Evolutionary conservation across 2,113 vertebrate species (phyloP).

Genomic region (Syrrhaptes paradoxus): DNA sequence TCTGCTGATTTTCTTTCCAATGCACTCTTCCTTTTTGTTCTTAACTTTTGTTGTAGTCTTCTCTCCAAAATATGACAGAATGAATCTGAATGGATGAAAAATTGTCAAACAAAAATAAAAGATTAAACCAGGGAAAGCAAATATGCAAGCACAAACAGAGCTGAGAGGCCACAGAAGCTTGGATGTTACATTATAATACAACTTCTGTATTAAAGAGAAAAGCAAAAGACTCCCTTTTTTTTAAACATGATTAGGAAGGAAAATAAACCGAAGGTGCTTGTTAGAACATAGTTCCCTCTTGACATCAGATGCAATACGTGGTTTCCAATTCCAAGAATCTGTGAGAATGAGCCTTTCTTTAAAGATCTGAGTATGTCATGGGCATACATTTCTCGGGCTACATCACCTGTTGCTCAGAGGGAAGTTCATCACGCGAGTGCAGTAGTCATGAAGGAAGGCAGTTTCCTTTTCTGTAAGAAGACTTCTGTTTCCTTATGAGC

Average conservation of each 20-base stretch:
- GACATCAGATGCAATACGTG: neutral
- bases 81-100: neutral
- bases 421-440: neutral
- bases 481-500: neutral
- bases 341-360: neutral
- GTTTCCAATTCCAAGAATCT: neutral
- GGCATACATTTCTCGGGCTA: neutral
- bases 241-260: neutral
- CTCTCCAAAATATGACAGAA: neutral
- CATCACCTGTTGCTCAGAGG: neutral
- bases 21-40: neutral
- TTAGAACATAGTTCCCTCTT: neutral
- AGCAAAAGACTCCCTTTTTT: neutral
- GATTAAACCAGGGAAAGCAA: neutral
- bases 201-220: neutral
- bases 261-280: neutral
- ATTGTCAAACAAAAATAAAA: neutral
- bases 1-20: constrained; percentile 37
- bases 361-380: neutral
- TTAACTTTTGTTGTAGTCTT: neutral
- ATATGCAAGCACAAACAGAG: neutral
- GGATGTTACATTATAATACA: neutral
- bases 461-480: neutral
- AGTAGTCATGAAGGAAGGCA: neutral
- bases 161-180: neutral